A percentile compares a stretch with the other conserved stretches of the same genome.
Evolutionary conservation across 2,113 vertebrate species (phyloP).

Genomic region (Sinocyclocheilus maitianheensis): DNA sequence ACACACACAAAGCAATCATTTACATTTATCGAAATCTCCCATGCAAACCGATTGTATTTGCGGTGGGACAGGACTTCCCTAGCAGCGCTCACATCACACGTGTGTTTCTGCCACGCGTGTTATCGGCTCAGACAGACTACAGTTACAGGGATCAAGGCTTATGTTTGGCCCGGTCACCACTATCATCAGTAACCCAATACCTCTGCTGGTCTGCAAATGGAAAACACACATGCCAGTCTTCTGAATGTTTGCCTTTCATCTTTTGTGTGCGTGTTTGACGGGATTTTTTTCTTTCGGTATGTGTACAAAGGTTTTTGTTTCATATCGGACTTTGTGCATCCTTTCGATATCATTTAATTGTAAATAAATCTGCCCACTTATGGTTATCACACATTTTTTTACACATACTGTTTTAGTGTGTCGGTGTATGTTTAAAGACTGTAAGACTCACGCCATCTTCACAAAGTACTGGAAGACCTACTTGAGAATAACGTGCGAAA

Average conservation of each 20-base stretch:
- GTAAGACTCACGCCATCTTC: background rate
- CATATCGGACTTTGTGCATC: background rate
- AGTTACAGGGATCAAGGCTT: constrained; percentile 15
- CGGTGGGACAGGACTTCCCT: background rate
- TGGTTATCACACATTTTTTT: no score
- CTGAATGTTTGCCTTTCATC: constrained; percentile 31
- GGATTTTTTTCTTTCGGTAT: background rate
- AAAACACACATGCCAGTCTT: constrained; percentile 40
- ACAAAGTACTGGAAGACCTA: constrained; percentile 7
- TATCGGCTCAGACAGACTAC: background rate
- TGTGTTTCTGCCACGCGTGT: constrained; percentile 27
- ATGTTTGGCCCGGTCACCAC: constrained; percentile 16
- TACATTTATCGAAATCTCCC: constrained; percentile 22
- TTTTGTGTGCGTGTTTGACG: background rate
- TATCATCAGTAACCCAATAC: constrained; percentile 42
- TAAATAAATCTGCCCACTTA: background rate
- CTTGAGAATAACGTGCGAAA: background rate
- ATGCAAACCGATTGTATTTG: constrained; percentile 11
- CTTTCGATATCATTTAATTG: background rate
- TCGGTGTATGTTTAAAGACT: background rate
- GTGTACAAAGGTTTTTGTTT: constrained; percentile 3
- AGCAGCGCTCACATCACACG: constrained; percentile 4
- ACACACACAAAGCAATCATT: constrained; percentile 22
- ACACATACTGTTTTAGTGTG: no score
- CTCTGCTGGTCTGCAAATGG: constrained; percentile 22